Percentiles rank a stretch among this genome's conserved stretches.
phyloP scores from a whole-genome alignment of 2,888 invertebrate genomes.

The Dolichopus griseipennis region DNA sequence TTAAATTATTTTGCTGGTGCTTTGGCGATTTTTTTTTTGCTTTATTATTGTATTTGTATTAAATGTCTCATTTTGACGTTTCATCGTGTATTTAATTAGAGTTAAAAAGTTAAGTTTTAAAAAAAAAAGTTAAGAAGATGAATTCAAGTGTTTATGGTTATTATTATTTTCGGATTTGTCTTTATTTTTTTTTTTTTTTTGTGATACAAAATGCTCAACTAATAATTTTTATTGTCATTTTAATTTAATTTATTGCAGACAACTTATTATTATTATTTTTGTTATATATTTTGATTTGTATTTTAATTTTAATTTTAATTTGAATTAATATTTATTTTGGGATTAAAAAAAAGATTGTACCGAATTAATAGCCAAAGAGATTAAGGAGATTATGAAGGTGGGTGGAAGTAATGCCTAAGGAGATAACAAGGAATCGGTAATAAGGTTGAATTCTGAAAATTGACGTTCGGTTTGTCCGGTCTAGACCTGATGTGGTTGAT shows the following conservation, averaged over 20 bases:
- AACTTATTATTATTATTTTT: neutral
- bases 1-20: neutral
- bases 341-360: neutral
- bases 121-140: too few species aligned
- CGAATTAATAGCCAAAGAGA: neutral
- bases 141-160: too few species aligned
- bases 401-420: too few species aligned
- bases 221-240: conserved; percentile 3
- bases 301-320: neutral
- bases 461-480: too few species aligned
- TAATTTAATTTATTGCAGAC: conserved; percentile 4
- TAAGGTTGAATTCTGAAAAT: too few species aligned
- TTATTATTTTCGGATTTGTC: neutral
- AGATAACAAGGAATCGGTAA: too few species aligned
- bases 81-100: neutral
- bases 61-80: neutral
- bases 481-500: too few species aligned
- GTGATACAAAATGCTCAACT: conserved; percentile 1
- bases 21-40: neutral
- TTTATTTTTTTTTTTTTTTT: neutral
- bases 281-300: neutral
- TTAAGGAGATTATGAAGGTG: too few species aligned
- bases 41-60: neutral
- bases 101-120: too few species aligned
- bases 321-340: neutral